Evolutionary conservation across 2,888 invertebrate species (phyloP), one percentile per base, ranked within the genome.

Genomic region (Dryococelus australis): DNA sequence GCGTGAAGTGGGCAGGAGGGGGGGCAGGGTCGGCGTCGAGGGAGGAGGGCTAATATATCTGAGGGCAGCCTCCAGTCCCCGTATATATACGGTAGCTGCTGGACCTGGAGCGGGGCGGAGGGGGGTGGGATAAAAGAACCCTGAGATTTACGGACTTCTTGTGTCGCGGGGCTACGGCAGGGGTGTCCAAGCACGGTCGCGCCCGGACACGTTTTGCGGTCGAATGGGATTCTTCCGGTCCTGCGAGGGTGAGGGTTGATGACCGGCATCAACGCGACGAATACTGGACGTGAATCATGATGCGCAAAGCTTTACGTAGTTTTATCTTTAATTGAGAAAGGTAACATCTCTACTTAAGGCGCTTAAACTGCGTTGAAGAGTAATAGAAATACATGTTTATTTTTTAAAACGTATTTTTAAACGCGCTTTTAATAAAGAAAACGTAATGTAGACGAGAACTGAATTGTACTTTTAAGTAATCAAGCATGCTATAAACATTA

Each of bases 81-180:
- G 65, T n/a, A 65, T 65, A 65, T 65, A 65, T 65, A 65, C 65
- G 65, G 65, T 65, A 20, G 65, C 65, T 65, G 65, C 65, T 65
- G 65, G 65, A 65, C 65, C 1, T 24, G 24, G 65, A 12, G 24
- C 24, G 65, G 65, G 65, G 65, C 5, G 47, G 47, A 47, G 47
- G 47, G 86, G n/a, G 83, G 51, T 13, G 83, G 47, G 27, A 81
- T 80, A 83, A 86, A 81, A 81, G 83, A 86, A 81, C 81, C 51
- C 47, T 24, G 86, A 81, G 86, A 86, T 86, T 86, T 86, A 86
- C 83, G 28, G 83, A 83, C 83, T 83, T 43, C 83, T 83, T 83
- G 83, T 83, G 83, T 83, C 83, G 28, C 83, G 16, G 43, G 83
- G 43, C 35, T 27, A 83, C 5, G 83, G 83, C 35, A 83, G 83